Percentiles rank a stretch among this genome's conserved stretches.
These are phyloP conservation scores for Camptogramma bilineatum DNA, from an alignment of 2,888 invertebrate genomes.

Conservation along the genomic window DNA sequence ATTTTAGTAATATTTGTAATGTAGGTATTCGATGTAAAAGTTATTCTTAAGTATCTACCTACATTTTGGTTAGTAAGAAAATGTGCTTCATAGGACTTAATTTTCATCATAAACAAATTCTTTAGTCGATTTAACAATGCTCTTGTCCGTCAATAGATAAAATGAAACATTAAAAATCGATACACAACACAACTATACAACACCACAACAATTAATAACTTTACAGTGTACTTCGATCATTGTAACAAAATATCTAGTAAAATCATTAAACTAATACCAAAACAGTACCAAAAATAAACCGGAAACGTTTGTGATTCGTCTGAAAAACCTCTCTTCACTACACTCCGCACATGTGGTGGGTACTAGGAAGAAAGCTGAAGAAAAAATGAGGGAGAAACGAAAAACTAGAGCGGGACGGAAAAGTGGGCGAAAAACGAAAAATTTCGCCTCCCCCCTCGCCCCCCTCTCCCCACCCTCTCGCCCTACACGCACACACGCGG, in stretches of 20 bases:
- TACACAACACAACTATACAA: too few relatives aligned
- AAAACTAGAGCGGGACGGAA: conserved; percentile 86
- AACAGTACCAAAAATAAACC: conserved; percentile 56
- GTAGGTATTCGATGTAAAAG: too few relatives aligned
- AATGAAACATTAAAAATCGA: too few relatives aligned
- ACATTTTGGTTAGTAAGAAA: too few relatives aligned
- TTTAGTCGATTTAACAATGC: too few relatives aligned
- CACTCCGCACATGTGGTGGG: conserved; percentile 83
- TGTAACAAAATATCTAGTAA: background rate
- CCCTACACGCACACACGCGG: conserved; percentile 79
- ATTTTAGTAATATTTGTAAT: too few relatives aligned
- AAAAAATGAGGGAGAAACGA: conserved; percentile 84
- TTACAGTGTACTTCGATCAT: too few relatives aligned
- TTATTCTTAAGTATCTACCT: too few relatives aligned
- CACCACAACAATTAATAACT: too few relatives aligned
- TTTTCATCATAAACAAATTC: too few relatives aligned
- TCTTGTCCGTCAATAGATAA: too few relatives aligned
- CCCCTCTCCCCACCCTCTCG: conserved; percentile 58
- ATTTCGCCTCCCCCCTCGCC: conserved; percentile 73
- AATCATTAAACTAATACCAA: background rate
- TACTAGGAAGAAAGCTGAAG: conserved; percentile 84
- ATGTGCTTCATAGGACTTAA: too few relatives aligned
- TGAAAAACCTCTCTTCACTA: conserved; percentile 56
- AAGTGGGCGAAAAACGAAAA: conserved; percentile 86
- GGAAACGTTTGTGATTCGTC: conserved; percentile 64